phyloP scores from a whole-genome alignment of 2,888 invertebrate species.

The Vannuccia rotundouncinata region DNA sequence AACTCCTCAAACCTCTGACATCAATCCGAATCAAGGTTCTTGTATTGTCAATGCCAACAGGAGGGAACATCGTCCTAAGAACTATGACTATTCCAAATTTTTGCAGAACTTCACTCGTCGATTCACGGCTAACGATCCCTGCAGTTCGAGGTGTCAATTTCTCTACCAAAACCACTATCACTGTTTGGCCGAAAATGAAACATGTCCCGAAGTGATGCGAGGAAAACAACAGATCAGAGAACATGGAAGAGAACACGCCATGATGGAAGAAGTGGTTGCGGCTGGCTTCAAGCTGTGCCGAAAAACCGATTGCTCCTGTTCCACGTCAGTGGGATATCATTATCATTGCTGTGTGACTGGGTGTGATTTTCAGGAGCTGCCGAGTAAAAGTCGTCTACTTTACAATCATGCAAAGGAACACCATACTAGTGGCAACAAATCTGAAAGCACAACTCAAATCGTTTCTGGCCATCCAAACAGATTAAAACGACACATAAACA shows the following conservation, averaged over 20 bases:
- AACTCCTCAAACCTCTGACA: neutral
- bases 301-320: neutral
- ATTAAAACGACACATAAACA: slow-evolving; percentile 3
- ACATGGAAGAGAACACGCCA: slow-evolving; percentile 25
- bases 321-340: neutral
- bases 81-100: slow-evolving; percentile 5
- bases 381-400: neutral
- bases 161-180: slow-evolving; percentile 77
- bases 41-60: neutral
- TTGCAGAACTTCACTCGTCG: slow-evolving; percentile 41
- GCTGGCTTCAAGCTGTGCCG: slow-evolving; percentile 11
- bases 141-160: slow-evolving; percentile 61
- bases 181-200: slow-evolving; percentile 58
- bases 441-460: neutral
- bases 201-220: slow-evolving; percentile 32
- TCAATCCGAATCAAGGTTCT: neutral
- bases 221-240: slow-evolving; percentile 31
- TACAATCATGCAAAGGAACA: slow-evolving; percentile 14
- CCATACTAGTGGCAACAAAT: neutral
- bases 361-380: slow-evolving; percentile 1
- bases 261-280: slow-evolving; percentile 28
- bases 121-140: slow-evolving; percentile 58
- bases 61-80: neutral
- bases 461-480: neutral
- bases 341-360: slow-evolving; percentile 6